Evolutionary conservation across 1,140 invertebrate genomes (phyloP), one percentile per base, ranked within the genome.

Genomic region (Sarcophaga bullata): DNA sequence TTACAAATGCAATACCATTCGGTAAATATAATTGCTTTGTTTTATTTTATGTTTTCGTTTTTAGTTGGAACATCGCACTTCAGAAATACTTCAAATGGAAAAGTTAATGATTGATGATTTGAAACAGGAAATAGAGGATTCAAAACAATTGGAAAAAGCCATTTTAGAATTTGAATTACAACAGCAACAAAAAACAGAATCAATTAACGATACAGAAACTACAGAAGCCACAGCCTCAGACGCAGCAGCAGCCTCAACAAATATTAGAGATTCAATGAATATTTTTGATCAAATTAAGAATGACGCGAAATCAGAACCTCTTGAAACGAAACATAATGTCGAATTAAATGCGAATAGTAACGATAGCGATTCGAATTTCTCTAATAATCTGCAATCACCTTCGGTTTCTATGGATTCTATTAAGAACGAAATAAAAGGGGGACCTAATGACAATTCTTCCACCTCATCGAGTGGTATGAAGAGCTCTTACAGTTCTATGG

Each of bases 71-170:
- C 88, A 90, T 85, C 87, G 88, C 58, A 90, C 88, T 2, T 90
- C 88, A 7, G 88, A 90, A 80, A 25, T 83, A 4, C 80, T 87
- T 76, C 87, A 89, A 83, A 85, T 90, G 80, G 83, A 90, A 58
- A 85, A 89, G 13, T 83, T 90, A 15, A 85, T 90, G 84, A 89
- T 90, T 46, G 88, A 88, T 10, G 88, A 90, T 81, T 84, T 90
- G 0, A 87, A 86, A 54, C 84, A 83, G 7, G 87, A 90, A 84
- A 85, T 89, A 9, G 85, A 86, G 25, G 85, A 89, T 72, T 85
- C 87, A 0, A 73, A 82, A 68, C 80, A 76, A 68, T 72, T 25
- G 11, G 81, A 81, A 68, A 58, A 82, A 37, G 50, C 58, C n/a
- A 19, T 50, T 8, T 13, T 58, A 17, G 75, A 84, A 19, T 73